Evolutionary conservation across 35 echinoderm and acorn worm genomes (phyloP).

Genomic region (Ophiothrix spiculata): DNA sequence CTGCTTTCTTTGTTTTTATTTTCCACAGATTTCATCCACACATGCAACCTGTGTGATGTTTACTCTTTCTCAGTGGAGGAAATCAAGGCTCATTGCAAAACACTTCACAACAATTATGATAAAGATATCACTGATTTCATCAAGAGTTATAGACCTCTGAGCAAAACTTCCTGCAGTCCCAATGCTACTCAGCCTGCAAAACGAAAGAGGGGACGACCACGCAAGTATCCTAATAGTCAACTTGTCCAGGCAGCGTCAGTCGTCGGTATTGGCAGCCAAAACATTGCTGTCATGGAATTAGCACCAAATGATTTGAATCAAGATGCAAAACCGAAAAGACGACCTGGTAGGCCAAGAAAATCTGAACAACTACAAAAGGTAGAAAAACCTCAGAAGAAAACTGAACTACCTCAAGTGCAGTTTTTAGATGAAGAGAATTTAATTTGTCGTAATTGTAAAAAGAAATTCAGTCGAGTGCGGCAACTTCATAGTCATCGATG

Average conservation of each 20-base stretch:
- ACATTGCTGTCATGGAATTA: not conserved
- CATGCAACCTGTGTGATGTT: slow-evolving; percentile 14
- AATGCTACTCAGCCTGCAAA: not conserved
- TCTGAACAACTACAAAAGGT: slow-evolving; percentile 4
- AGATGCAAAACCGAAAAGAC: not conserved
- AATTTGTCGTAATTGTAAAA: slow-evolving; percentile 13
- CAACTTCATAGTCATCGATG: slow-evolving; percentile 34
- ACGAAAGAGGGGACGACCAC: slow-evolving; percentile 3
- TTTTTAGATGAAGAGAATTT: slow-evolving; percentile 21
- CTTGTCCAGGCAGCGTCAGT: slow-evolving; percentile 1
- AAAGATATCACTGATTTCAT: not conserved
- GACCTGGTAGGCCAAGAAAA: not conserved
- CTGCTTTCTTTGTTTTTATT: not conserved
- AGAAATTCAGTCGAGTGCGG: slow-evolving; percentile 19
- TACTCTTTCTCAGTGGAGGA: not conserved
- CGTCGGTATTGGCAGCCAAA: not conserved
- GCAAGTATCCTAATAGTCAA: not conserved
- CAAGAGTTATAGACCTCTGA: not conserved
- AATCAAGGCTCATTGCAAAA: not conserved
- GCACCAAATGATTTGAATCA: not conserved
- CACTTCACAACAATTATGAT: not conserved
- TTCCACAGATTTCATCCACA: slow-evolving; percentile 1
- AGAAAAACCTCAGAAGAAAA: slow-evolving; percentile 9
- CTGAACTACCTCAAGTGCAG: not conserved
- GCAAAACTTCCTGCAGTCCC: not conserved